Evolutionary conservation across 2,888 invertebrate species (phyloP).

Genomic region (Melanchra persicariae): DNA sequence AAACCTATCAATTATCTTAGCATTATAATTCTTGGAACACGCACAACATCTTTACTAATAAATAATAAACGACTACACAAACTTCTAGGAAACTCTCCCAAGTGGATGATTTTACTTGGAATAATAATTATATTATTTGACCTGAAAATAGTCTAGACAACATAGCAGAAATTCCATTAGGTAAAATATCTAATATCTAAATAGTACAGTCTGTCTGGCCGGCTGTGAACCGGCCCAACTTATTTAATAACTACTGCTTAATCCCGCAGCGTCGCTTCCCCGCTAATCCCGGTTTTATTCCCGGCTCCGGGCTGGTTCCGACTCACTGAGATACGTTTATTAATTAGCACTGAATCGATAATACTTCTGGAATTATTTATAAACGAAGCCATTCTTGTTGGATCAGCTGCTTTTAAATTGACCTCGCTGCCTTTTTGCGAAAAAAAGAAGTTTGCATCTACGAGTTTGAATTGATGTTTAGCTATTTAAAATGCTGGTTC

Average conservation of each 20-base stretch:
- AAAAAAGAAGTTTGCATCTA: too few relatives aligned
- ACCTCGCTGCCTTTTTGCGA: not conserved
- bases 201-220: conserved; percentile 16
- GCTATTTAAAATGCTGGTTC: not conserved
- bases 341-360: conserved; percentile 57
- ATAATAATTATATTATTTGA: not conserved
- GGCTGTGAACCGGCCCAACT: conserved; percentile 63
- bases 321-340: conserved; percentile 56
- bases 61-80: not conserved
- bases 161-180: not conserved
- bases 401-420: conserved; percentile 15
- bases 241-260: conserved; percentile 75
- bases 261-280: conserved; percentile 61
- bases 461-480: not conserved
- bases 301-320: conserved; percentile 26
- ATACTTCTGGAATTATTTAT: conserved; percentile 52
- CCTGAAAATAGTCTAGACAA: not conserved
- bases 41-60: not conserved
- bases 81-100: not conserved
- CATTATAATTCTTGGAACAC: not conserved
- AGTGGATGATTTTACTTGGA: not conserved
- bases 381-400: conserved; percentile 21
- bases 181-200: not conserved
- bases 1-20: not conserved
- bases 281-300: conserved; percentile 63